These are phyloP conservation scores for Macquaria australasica DNA, from an alignment of 2,113 vertebrate species.

Conservation along the genomic window DNA sequence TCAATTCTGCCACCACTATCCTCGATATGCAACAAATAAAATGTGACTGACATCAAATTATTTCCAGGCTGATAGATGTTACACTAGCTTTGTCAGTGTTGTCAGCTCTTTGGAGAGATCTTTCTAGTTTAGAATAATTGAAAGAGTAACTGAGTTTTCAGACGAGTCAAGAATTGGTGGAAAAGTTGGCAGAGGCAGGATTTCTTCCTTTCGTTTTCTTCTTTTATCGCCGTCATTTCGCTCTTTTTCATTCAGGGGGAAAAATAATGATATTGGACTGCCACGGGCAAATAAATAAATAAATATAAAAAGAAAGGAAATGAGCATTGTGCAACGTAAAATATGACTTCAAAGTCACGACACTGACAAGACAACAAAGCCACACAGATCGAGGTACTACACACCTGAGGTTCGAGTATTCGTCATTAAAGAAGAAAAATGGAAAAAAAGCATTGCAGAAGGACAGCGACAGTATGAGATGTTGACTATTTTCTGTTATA, in stretches of 20 bases:
- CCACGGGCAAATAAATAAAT: conserved; percentile 60
- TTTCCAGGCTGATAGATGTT: conserved; percentile 82
- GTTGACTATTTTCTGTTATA: conserved; percentile 72
- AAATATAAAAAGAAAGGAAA: conserved; percentile 58
- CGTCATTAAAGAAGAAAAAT: conserved; percentile 73
- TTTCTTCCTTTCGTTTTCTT: conserved; percentile 35
- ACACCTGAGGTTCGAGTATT: conserved; percentile 71
- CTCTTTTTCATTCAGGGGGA: conserved; percentile 38
- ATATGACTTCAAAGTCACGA: conserved; percentile 77
- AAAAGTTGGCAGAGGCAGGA: conserved; percentile 45
- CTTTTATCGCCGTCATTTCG: conserved; percentile 63
- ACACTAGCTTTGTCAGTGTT: conserved; percentile 80
- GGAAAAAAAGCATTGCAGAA: conserved; percentile 37
- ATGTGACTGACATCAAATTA: conserved; percentile 84
- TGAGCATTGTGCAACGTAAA: conserved; percentile 61
- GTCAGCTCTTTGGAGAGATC: conserved; percentile 73
- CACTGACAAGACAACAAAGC: conserved; percentile 77
- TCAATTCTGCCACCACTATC: conserved; percentile 61
- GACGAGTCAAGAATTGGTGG: conserved; percentile 52
- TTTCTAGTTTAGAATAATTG: conserved; percentile 82
- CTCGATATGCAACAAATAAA: conserved; percentile 76
- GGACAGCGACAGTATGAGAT: conserved; percentile 62
- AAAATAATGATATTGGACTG: conserved; percentile 74
- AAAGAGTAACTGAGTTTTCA: conserved; percentile 80
- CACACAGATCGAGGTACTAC: conserved; percentile 67